Conservation (phyloP, 1,140 invertebrate species). For the Drosophila athabasca region DNA sequence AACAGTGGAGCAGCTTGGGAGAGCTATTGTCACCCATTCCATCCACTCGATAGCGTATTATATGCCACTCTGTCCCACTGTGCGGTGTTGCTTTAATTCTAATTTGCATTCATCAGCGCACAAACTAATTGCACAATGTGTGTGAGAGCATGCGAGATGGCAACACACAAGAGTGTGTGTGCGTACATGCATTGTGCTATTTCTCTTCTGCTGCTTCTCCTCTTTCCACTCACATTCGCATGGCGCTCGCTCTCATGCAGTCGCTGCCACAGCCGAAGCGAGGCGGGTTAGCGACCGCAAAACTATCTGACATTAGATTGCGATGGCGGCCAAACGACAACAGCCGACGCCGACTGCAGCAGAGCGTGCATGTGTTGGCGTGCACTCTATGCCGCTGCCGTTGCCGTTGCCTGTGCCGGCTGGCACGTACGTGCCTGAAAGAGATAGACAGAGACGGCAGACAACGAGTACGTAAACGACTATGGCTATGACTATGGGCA, state of each 20-base stretch:
- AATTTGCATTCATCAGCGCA: constrained; percentile 77
- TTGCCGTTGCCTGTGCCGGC: constrained; percentile 36
- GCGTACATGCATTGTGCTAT: constrained; percentile 45
- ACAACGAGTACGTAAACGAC: background rate
- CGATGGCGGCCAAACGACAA: constrained; percentile 84
- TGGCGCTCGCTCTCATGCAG: constrained; percentile 25
- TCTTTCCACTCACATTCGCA: constrained; percentile 40
- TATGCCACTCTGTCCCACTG: constrained; percentile 21
- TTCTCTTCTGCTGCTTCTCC: constrained; percentile 67
- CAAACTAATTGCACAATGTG: constrained; percentile 73
- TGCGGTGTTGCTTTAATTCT: constrained; percentile 54
- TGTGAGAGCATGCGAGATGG: constrained; percentile 20
- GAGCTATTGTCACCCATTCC: background rate
- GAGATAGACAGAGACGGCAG: background rate
- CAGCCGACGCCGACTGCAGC: constrained; percentile 70
- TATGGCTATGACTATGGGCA: constrained; percentile 5
- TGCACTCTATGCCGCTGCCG: constrained; percentile 7
- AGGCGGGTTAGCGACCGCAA: constrained; percentile 83
- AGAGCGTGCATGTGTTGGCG: constrained; percentile 50
- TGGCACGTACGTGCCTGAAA: constrained; percentile 51
- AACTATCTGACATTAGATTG: constrained; percentile 84
- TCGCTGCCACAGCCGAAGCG: constrained; percentile 25
- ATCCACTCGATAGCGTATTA: background rate
- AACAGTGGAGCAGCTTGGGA: constrained; percentile 5
- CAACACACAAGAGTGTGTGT: background rate